Base-by-base conservation (phyloP, 2,888 invertebrate genomes). In the Uloborus plumipes region DNA sequence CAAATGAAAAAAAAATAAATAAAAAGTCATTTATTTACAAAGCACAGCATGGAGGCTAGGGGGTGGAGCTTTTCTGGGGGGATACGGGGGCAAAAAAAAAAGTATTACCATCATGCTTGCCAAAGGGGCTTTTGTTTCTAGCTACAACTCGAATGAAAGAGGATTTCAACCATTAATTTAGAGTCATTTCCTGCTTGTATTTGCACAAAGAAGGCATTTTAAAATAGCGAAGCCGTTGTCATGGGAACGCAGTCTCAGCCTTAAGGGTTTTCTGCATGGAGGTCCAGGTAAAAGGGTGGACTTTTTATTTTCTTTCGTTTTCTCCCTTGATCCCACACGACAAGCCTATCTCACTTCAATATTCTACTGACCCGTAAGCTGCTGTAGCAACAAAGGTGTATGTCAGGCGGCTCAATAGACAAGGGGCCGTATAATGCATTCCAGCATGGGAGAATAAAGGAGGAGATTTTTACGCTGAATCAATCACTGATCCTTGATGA, bases 1-100 rank as follows among this genome's bases (percentile, higher is more conserved):
- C 53, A 65, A 65, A 65, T n/a, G 26, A 22, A 39, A 31, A 49
- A 18, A 16, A 51, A 55, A 58, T 39, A 51, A 58, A 65, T 59
- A 75, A 82, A 82, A 72, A 76, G 50, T 76, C 81, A 82, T 82
- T 82, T 82, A 82, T 82, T 82, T 82, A 76, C 81, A 82, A 76
- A 76, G 81, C 65, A 66, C 61, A 66, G 72, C 71, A 65, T 58
- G 71, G 71, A 78, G 59, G 67, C 47, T 55, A 70, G 58, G 66
- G 58, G 47, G 22, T 49, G 62, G 69, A 26, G 61, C 49, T 47
- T 58, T 58, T 31, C 58, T 53, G 49, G 64, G 20, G 49, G 9
- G 3, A 39, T 53, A 26, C 55, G 20, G 49, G 9, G 3, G 9
- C 39, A 6, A 26, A 16, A 39, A n/a, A 49, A 74, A 81, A 81